Evolutionary conservation across 2,888 invertebrate species (phyloP).

Genomic region (Callimorpha dominula): DNA sequence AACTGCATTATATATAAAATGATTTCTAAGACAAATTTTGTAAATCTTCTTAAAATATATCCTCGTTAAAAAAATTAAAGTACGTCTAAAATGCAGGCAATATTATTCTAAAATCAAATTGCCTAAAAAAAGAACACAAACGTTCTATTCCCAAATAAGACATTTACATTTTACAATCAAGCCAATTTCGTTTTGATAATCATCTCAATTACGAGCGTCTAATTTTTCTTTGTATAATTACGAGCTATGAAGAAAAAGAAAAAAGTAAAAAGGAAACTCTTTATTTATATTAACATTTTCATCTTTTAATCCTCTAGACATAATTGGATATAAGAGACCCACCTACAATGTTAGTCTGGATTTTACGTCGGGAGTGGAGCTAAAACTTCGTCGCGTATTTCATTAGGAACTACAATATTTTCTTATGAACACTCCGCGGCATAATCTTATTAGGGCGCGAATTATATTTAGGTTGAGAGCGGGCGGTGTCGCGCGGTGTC

Average conservation of each 20-base stretch:
- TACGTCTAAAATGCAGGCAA: not conserved
- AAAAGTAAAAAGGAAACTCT: slow-evolving; percentile 32
- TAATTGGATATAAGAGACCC: slow-evolving; percentile 34
- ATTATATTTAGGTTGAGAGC: slow-evolving; percentile 80
- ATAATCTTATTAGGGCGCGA: slow-evolving; percentile 79
- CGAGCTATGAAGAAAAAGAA: slow-evolving; percentile 28
- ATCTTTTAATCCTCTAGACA: slow-evolving; percentile 36
- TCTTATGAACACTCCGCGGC: slow-evolving; percentile 75
- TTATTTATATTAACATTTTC: slow-evolving; percentile 38
- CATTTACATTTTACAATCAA: slow-evolving; percentile 52
- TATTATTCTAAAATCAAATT: not conserved
- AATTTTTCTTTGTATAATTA: slow-evolving; percentile 53
- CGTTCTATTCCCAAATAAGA: slow-evolving; percentile 29
- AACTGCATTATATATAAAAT: not conserved
- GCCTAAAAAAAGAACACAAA: slow-evolving; percentile 5
- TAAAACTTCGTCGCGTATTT: slow-evolving; percentile 58
- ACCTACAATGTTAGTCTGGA: slow-evolving; percentile 28
- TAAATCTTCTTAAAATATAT: not conserved
- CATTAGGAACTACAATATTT: slow-evolving; percentile 71
- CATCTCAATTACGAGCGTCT: slow-evolving; percentile 47
- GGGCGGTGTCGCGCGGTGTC: slow-evolving; percentile 76
- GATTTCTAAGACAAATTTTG: slow-evolving; percentile 5
- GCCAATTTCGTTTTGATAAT: slow-evolving; percentile 46
- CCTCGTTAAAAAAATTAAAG: not conserved
- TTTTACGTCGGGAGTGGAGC: slow-evolving; percentile 29